Base-by-base conservation (phyloP, 2,113 vertebrate genomes). In the Drymodes brunneopygia region DNA sequence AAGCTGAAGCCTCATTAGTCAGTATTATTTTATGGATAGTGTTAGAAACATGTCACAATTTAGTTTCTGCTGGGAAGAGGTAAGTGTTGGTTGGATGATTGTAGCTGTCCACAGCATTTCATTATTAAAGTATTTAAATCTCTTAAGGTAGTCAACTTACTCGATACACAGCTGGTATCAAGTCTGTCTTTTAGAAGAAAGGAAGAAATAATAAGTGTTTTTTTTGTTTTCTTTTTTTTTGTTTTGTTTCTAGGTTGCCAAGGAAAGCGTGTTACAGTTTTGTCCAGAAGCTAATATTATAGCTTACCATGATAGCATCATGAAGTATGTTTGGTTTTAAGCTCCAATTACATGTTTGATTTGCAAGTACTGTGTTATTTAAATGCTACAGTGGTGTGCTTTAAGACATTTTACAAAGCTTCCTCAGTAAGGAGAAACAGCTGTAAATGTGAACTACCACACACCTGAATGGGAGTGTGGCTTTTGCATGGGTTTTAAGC, bases 271-370 rank as follows among this genome's bases (percentile, higher is more conserved):
- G 69, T 97, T 99, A 87, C 98, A 98, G 94, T 99, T 99, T 97
- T 99, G 98, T 94, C 99, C 99, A 27, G 98, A 98, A 92, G 99
- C 99, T 70, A 99, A 98, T 92, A 99, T 99, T 93, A 98, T 98
- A 73, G 99, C 99, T 65, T 99, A 99, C 95, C 99, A 99, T 70
- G 99, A 99, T 98, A 99, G 99, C 98, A 98, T 99, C 96, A 99
- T 99, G 99, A 99, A 99, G 99, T 99, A 97, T 97, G 98, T 97
- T 92, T 81, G 74, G 29, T 88, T 96, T 95, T 96, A 86, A 90
- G 69, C 89, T 95, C 94, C 95, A 94, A 81, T 96, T 90, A 25
- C 53, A 14, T 85, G 62, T 87, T 87, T 94, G 20, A 67, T 86
- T 81, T 96, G 73, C 81, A 90, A 95, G 35, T 94, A 35, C 66